phyloP scores from a whole-genome alignment of 2,888 invertebrate species.

The Drosophila neoperkinsi region DNA sequence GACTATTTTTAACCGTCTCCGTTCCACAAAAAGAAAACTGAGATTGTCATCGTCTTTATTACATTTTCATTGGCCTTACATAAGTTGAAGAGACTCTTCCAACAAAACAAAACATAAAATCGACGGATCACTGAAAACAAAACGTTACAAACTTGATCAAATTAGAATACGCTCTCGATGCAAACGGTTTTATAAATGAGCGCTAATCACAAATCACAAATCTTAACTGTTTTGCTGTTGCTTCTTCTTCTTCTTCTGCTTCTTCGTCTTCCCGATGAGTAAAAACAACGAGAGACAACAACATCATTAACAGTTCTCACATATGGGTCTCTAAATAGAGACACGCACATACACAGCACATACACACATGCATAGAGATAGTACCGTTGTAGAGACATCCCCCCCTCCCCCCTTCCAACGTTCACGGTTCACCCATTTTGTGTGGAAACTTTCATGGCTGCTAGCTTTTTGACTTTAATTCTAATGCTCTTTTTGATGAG shows the following conservation, averaged over 20 bases:
- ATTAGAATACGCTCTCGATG: background rate
- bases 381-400: background rate
- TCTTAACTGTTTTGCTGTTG: slow-evolving; percentile 25
- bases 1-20: background rate
- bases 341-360: background rate
- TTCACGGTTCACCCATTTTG: slow-evolving; percentile 36
- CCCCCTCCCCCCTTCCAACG: background rate
- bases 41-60: too few relatives aligned
- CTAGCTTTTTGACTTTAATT: slow-evolving; percentile 44
- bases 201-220: background rate
- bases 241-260: background rate
- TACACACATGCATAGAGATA: background rate
- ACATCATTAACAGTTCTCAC: slow-evolving; percentile 34
- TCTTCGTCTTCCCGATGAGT: background rate
- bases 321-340: background rate
- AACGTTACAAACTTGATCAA: background rate
- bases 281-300: slow-evolving; percentile 14
- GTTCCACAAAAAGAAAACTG: background rate
- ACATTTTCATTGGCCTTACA: too few relatives aligned
- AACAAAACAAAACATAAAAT: too few relatives aligned
- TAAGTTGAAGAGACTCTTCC: too few relatives aligned
- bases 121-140: too few relatives aligned
- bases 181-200: background rate
- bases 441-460: slow-evolving; percentile 61
- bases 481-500: slow-evolving; percentile 34